These are phyloP conservation scores for Galendromus occidentalis DNA, from an alignment of 1,140 invertebrate species.

Conservation along the genomic window DNA sequence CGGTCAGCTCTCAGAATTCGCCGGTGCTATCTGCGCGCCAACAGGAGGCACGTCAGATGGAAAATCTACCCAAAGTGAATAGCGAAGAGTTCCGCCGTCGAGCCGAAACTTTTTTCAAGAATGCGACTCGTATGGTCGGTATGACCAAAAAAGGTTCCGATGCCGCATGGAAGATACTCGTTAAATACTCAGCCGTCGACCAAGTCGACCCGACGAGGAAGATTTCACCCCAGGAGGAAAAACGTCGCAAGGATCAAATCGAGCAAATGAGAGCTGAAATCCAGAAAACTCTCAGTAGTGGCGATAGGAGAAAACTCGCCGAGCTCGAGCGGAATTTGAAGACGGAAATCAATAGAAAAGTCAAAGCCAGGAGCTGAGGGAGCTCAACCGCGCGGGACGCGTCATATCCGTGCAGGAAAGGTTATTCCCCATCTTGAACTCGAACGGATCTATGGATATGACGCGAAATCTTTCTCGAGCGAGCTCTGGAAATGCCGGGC, in stretches of 20 bases:
- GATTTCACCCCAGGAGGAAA: not conserved
- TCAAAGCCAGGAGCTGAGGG: not conserved
- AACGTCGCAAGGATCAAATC: not conserved
- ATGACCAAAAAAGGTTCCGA: not conserved
- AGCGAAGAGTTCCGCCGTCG: not conserved
- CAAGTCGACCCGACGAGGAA: not conserved
- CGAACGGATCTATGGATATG: no score
- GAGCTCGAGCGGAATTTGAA: not conserved
- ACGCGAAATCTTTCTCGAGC: no score
- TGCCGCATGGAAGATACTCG: constrained; percentile 2
- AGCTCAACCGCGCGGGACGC: no score
- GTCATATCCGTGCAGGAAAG: no score
- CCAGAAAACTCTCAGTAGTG: not conserved
- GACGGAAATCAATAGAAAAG: not conserved
- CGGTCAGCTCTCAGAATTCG: no score
- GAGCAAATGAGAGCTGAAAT: constrained; percentile 1
- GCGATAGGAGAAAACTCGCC: not conserved
- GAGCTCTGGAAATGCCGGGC: no score
- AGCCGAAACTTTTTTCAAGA: not conserved
- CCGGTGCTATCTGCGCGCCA: no score
- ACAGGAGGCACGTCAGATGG: no score
- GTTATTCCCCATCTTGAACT: no score
- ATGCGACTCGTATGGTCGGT: not conserved
- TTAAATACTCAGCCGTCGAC: not conserved
- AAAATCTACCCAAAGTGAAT: no score